Percentiles rank a stretch among this genome's conserved stretches.
Evolutionary conservation across 2,113 vertebrate species (phyloP).

Genomic region (Scalopus aquaticus): DNA sequence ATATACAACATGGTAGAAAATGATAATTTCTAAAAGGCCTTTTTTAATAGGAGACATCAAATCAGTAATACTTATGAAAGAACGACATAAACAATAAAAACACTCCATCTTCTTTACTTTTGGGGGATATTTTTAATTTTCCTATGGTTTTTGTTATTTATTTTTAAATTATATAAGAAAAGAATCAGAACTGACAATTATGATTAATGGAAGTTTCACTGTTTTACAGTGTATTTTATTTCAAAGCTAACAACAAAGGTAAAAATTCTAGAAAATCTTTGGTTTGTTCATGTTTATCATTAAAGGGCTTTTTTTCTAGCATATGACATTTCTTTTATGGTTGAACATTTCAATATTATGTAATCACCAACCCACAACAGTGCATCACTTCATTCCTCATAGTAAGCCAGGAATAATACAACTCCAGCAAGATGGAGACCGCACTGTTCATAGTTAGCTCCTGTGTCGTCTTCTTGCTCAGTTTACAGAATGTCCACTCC

Average conservation of each 20-base stretch:
- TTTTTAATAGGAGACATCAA: neutral
- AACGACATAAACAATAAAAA: neutral
- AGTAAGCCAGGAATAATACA: neutral
- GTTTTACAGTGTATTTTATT: neutral
- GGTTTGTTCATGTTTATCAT: neutral
- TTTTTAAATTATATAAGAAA: neutral
- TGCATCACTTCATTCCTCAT: neutral
- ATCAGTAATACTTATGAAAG: neutral
- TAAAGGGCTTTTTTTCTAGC: neutral
- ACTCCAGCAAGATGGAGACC: neutral
- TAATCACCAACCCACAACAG: neutral
- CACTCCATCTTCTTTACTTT: neutral
- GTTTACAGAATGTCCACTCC: neutral
- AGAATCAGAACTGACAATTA: neutral
- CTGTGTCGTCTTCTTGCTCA: neutral
- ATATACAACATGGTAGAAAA: neutral
- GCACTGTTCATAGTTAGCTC: rapidly evolving
- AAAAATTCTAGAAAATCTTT: neutral
- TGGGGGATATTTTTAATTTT: neutral
- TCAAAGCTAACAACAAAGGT: neutral
- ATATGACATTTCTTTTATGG: neutral
- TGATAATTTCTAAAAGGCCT: neutral
- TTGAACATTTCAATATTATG: neutral
- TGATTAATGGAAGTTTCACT: neutral
- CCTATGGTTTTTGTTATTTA: neutral